Base-by-base conservation (phyloP, 2,113 vertebrate genomes). In the Isurus oxyrinchus region DNA sequence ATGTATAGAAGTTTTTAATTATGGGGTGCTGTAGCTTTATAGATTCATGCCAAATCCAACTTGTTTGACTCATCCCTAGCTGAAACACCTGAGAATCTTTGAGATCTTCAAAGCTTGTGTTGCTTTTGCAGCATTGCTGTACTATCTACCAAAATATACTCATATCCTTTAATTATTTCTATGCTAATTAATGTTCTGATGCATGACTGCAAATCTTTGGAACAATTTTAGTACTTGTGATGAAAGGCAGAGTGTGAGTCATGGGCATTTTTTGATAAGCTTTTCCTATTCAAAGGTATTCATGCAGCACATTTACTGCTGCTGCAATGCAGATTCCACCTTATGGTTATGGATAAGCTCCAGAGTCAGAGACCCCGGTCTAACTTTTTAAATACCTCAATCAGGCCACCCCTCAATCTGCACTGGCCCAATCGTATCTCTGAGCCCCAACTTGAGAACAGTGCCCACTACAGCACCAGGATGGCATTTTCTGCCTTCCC, bases 111-210 rank as follows among this genome's bases (percentile, higher is more conserved):
- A 63, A 94, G 90, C 61, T 0, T 66, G 19, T 66, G 59, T 21
- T 94, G 35, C n/a, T 40, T 94, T 94, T 61, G n/a, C 59, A 3
- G 35, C 90, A 94, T 8, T 66, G 53, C 31, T 76, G 11, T 35
- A 76, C 7, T 31, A 13, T 31, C 57, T 8, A 40, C 59, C 90
- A 94, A 63, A 94, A 94, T 94, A 21, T 61, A 61, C 59, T 23
- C 90, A 61, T 61, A 63, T 63, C 90, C 90, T 94, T 94, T 94
- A 94, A 94, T 94, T 66, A 94, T 66, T 63, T 63, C 21, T 40
- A 35, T 63, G 31, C 90, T 94, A 94, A 94, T 94, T 94, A 94
- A 94, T 94, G 59, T 63, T 63, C 90, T 94, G 90, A 61, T 93
- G 35, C 3, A 1, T n/a, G 59, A n/a, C 59, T 94, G n/a, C n/a